Percentiles rank a stretch among this genome's conserved stretches.
Evolutionary conservation across 2,113 vertebrate species (phyloP).

Genomic region (Tylochromis polylepis): DNA sequence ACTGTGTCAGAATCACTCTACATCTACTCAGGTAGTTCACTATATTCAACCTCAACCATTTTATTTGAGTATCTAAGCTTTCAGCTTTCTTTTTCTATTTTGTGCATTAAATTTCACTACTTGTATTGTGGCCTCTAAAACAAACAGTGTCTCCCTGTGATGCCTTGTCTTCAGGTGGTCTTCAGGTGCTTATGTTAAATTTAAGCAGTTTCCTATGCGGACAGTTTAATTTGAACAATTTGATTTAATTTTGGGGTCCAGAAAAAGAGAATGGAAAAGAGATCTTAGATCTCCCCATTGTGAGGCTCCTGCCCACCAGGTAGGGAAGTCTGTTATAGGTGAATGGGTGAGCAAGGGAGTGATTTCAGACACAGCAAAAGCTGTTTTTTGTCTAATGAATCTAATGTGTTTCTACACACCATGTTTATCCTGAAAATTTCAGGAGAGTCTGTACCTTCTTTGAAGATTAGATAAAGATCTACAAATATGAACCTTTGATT

Average conservation of each 20-base stretch:
- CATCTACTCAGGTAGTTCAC: background rate
- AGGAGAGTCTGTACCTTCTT: background rate
- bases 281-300: background rate
- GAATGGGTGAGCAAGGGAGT: background rate
- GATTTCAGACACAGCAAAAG: background rate
- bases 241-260: background rate
- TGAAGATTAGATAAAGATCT: background rate
- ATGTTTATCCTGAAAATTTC: too few relatives aligned
- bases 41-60: background rate
- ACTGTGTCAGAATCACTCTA: background rate
- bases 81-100: background rate
- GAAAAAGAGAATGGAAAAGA: background rate
- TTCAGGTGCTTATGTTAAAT: rapidly evolving
- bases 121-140: background rate
- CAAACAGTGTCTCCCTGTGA: background rate
- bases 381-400: too few relatives aligned
- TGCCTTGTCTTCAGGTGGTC: background rate
- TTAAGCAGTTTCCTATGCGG: background rate
- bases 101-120: background rate
- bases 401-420: too few relatives aligned
- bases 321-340: background rate
- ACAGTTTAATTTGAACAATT: background rate
- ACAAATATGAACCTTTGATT: background rate
- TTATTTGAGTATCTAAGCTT: background rate
- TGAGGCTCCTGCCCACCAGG: background rate